Conservation (phyloP, 2,888 invertebrate genomes). For the Agrotis puta region DNA sequence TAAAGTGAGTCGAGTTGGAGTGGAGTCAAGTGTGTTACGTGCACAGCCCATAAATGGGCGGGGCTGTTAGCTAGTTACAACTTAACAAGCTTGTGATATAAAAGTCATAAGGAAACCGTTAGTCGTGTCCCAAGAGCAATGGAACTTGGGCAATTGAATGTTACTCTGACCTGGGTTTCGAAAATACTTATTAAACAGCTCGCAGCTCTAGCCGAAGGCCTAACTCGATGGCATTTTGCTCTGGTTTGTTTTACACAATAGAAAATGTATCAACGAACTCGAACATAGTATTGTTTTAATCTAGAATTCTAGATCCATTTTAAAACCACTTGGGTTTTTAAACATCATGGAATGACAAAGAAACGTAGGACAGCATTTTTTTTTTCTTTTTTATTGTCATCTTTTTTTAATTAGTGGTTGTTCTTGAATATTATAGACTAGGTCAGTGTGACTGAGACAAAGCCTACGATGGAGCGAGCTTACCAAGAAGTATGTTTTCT, state of each 20-base stretch:
- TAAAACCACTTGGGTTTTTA: background rate
- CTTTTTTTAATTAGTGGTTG: too few species aligned
- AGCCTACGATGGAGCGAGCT: too few species aligned
- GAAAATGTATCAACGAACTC: background rate
- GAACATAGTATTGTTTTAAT: constrained; percentile 11
- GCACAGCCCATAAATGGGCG: constrained; percentile 30
- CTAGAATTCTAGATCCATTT: background rate
- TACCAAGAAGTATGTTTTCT: too few species aligned
- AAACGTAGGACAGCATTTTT: background rate
- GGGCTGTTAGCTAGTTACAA: constrained; percentile 27
- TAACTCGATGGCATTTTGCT: constrained; percentile 21
- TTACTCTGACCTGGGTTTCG: constrained; percentile 50
- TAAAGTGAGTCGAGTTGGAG: background rate
- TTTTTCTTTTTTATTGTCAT: too few species aligned
- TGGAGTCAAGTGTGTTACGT: background rate
- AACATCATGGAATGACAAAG: background rate
- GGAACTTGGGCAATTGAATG: constrained; percentile 47
- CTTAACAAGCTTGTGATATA: constrained; percentile 34
- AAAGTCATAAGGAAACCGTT: constrained; percentile 57
- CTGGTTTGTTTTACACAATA: constrained; percentile 24
- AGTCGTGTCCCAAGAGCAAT: constrained; percentile 41
- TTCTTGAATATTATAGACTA: too few species aligned
- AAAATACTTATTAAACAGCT: constrained; percentile 38
- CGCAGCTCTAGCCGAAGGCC: constrained; percentile 8
- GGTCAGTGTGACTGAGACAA: too few species aligned